Base-by-base conservation (phyloP, 2,888 invertebrate genomes). In the Sycophila texana region DNA sequence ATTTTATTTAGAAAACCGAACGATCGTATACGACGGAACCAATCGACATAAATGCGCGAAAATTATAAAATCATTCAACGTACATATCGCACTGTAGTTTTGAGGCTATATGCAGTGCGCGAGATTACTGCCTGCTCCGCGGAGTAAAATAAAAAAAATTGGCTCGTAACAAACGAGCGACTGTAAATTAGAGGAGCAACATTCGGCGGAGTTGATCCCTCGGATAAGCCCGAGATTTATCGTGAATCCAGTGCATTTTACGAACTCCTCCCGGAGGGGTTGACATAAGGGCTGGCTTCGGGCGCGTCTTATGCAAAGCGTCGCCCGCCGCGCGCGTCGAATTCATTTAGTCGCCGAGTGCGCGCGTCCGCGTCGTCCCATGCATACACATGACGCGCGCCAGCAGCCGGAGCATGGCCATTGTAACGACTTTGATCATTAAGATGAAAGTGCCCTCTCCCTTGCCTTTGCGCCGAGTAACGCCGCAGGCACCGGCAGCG, bases 181-280 rank as follows among this genome's bases (percentile, higher is more conserved):
- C 39, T 26, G 26, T 53, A 63, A 63, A 73, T 73, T 63, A 63
- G 30, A 53, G 30, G 13, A 12, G 55, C 22, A 16, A 39, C 39
- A 39, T 39, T 39, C 39, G 39, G 39, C 39, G 39, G n/a, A n/a
- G 30, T 18, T 4, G 26, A 60, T 68, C 47, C 71, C 5, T 18
- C 63, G 49, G 73, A 74, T 74, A 74, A 74, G 58, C 30, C 53
- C 26, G 49, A 55, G 65, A 65, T 74, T 74, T 65, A 74, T 74
- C 65, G 73, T 47, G 10, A 63, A 65, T 74, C 63, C 72, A 13
- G 26, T 30, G 30, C 30, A 13, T 47, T 63, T 60, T 22, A 12
- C 20, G 4, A 13, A 22, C 30, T 26, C 3, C 20, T 18, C 26
- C 49, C 0, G 4, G 13, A 0, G 7, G 55, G 26, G 68, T 30